Conservation (phyloP, 2,888 invertebrate genomes). For the Lissonota sp. region DNA sequence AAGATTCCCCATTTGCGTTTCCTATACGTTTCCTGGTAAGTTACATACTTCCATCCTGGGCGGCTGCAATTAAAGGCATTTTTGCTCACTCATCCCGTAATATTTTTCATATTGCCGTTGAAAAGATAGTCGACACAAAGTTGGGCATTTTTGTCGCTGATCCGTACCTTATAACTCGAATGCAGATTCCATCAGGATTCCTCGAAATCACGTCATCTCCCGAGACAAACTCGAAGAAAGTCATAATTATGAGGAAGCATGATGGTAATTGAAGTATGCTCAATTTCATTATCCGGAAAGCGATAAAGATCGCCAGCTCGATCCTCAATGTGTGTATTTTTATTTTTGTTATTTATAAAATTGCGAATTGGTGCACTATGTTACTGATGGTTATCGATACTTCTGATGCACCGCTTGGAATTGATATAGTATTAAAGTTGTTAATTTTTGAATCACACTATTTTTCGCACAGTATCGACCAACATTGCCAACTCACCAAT, state of each 20-base stretch:
- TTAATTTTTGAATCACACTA: neutral
- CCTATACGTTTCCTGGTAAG: slow-evolving; percentile 35
- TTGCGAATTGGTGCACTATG: too few species aligned
- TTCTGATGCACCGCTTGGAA: too few species aligned
- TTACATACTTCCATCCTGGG: neutral
- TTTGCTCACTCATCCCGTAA: neutral
- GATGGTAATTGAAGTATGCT: neutral
- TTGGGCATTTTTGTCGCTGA: neutral
- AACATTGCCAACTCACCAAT: slow-evolving; percentile 1
- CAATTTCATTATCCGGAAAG: slow-evolving; percentile 6
- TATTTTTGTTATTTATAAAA: too few species aligned
- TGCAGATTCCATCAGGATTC: neutral
- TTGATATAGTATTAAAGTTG: neutral
- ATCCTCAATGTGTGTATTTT: neutral
- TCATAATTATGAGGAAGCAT: slow-evolving; percentile 3
- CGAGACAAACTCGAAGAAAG: slow-evolving; percentile 2
- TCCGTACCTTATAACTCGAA: neutral
- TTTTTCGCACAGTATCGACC: neutral
- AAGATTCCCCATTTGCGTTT: slow-evolving; percentile 9
- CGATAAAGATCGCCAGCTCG: neutral
- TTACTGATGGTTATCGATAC: too few species aligned
- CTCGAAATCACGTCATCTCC: neutral
- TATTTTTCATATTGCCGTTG: neutral
- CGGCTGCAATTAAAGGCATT: slow-evolving; percentile 24
- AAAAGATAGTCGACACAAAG: too few species aligned